A percentile compares a stretch with the other conserved stretches of the same genome.
These are phyloP conservation scores for Calephelis perditalis DNA, from an alignment of 2,888 invertebrate genomes.

Conservation along the genomic window DNA sequence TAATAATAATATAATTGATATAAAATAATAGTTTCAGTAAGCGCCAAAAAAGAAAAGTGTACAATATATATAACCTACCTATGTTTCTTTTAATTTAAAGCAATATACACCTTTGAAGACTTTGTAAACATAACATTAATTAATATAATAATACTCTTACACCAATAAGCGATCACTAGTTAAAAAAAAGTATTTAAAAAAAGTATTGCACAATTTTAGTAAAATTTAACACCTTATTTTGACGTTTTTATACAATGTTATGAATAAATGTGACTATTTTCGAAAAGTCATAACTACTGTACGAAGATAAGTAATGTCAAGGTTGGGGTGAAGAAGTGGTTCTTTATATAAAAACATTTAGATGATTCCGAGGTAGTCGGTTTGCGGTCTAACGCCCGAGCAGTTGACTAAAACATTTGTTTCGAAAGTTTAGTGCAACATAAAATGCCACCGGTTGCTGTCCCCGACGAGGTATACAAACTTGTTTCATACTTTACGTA, in stretches of 20 bases:
- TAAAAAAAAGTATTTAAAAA: too few species aligned
- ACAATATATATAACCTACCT: too few species aligned
- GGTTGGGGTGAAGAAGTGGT: constrained; percentile 41
- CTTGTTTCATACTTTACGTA: constrained; percentile 9
- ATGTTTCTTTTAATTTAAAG: too few species aligned
- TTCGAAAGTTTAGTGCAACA: constrained; percentile 15
- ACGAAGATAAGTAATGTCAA: constrained; percentile 51
- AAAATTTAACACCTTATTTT: constrained; percentile 1
- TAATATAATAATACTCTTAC: too few species aligned
- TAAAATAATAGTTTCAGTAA: too few species aligned
- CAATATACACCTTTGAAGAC: too few species aligned
- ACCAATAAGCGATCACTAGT: too few species aligned
- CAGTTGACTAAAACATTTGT: constrained; percentile 32
- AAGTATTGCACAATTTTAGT: background rate
- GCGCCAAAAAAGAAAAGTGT: too few species aligned
- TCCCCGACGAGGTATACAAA: constrained; percentile 51
- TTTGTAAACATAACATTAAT: too few species aligned
- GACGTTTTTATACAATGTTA: constrained; percentile 1
- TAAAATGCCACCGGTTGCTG: constrained; percentile 65
- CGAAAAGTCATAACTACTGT: background rate
- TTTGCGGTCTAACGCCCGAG: constrained; percentile 40
- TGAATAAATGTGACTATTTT: constrained; percentile 2
- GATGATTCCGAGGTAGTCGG: constrained; percentile 53
- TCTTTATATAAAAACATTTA: constrained; percentile 50
- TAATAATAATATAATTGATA: too few species aligned